Evolutionary conservation across 2,888 invertebrate genomes (phyloP), one percentile per base, ranked within the genome.

Genomic region (Erebia ligea): DNA sequence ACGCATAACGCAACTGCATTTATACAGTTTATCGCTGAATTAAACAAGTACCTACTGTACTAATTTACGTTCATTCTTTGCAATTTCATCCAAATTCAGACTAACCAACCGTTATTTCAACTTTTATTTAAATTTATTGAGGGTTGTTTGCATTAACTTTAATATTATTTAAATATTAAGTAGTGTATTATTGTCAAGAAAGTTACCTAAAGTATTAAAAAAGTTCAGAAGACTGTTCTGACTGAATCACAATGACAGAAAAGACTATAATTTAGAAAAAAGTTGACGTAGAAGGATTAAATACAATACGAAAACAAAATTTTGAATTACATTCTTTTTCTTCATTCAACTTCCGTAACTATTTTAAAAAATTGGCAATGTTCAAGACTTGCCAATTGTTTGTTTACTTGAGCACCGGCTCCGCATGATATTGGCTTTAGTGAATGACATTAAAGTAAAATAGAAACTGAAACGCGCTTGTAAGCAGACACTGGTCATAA

Each of bases 401-500:
- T 61, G 42, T 61, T 62, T 62, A 62, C 62, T 21, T 9, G 15
- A 48, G 21, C 62, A 62, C 15, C 11, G 48, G 17, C 62, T 21
- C 13, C 19, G 6, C 40, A 54, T 54, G 54, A 54, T 56, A 66
- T 66, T 57, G 42, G 68, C 74, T 80, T 74, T 81, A 82, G 82
- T 82, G 80, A 82, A 80, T 78, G 79, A 78, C 75, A 85, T 82
- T 84, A 84, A 86, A 89, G 86, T 85, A 81, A 84, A 83, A 83
- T 80, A 81, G 80, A 84, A 84, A 84, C 80, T 81, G 84, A 85
- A 85, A 83, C 81, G 80, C 81, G 81, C 82, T 78, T 82, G 86
- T 84, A 86, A 90, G 78, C 79, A 72, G 84, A 90, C 84, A 86
- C 84, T 78, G 78, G 78, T 80, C 76, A 78, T 80, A 81, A 82